A percentile compares a stretch with the other conserved stretches of the same genome.
These are phyloP conservation scores for Asarcornis scutulata DNA, from an alignment of 2,113 vertebrate species.

Conservation along the genomic window DNA sequence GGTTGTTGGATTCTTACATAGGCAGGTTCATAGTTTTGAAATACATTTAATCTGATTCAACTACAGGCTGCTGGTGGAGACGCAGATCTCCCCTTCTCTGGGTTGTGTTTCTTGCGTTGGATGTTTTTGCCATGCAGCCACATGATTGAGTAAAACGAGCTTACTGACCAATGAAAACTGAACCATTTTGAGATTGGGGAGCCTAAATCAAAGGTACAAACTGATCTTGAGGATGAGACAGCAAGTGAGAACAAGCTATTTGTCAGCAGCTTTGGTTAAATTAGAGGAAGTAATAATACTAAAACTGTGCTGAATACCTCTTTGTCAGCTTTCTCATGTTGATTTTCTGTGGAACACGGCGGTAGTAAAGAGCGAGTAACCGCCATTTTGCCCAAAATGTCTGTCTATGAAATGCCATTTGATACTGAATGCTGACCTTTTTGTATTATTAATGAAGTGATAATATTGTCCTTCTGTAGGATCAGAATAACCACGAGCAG, in stretches of 20 bases:
- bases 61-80: not conserved
- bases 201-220: not conserved
- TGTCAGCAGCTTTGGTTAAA: not conserved
- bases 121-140: not conserved
- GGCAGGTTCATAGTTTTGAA: not conserved
- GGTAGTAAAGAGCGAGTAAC: not conserved
- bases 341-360: not conserved
- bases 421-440: not conserved
- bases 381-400: not conserved
- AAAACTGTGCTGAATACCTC: not conserved
- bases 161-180: not conserved
- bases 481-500: conserved; percentile 76
- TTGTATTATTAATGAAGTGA: not conserved
- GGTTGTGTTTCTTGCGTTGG: not conserved
- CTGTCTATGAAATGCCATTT: not conserved
- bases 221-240: not conserved
- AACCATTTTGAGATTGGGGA: not conserved
- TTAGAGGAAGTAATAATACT: not conserved
- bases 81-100: not conserved
- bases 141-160: not conserved
- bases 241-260: not conserved
- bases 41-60: rapidly evolving
- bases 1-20: not conserved
- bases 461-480: conserved; percentile 70
- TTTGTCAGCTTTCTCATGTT: not conserved